phyloP scores from a whole-genome alignment of 1,140 invertebrate species.

The Drosophila auraria region DNA sequence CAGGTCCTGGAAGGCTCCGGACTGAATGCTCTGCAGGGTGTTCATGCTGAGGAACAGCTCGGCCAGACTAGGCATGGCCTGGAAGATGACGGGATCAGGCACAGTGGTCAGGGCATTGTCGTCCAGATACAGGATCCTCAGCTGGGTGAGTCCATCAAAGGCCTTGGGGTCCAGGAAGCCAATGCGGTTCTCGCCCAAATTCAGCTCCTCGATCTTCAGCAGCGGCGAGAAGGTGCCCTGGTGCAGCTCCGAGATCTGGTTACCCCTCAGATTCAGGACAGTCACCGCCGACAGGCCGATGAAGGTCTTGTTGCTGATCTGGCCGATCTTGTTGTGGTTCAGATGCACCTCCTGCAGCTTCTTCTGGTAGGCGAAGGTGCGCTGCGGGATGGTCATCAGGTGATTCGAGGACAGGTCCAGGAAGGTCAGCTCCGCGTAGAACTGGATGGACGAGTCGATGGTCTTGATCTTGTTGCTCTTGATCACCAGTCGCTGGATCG shows the following conservation, averaged over 20 bases:
- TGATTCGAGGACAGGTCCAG: conserved; percentile 94
- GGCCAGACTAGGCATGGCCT: conserved; percentile 90
- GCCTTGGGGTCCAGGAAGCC: conserved; percentile 91
- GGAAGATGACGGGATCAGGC: conserved; percentile 88
- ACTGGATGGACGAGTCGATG: conserved; percentile 94
- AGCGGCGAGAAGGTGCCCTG: conserved; percentile 91
- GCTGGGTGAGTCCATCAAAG: conserved; percentile 91
- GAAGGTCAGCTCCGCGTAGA: conserved; percentile 93
- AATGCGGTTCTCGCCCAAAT: conserved; percentile 94
- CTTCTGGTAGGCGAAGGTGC: conserved; percentile 92
- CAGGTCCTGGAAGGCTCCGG: conserved; percentile 91
- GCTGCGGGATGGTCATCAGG: conserved; percentile 91
- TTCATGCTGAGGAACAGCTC: conserved; percentile 94
- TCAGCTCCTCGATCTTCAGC: conserved; percentile 92
- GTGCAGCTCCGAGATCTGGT: conserved; percentile 92
- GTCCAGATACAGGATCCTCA: conserved; percentile 93
- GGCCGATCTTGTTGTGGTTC: conserved; percentile 93
- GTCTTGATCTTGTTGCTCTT: conserved; percentile 94
- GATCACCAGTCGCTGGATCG: conserved; percentile 92
- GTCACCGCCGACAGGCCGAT: conserved; percentile 91
- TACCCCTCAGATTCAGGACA: conserved; percentile 92
- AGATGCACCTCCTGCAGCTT: conserved; percentile 94
- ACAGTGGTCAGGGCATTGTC: conserved; percentile 93
- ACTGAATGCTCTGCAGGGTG: conserved; percentile 89
- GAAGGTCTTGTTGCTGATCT: conserved; percentile 92